phyloP scores from a whole-genome alignment of 2,797 vertebrate species.

The Periparus ater region DNA sequence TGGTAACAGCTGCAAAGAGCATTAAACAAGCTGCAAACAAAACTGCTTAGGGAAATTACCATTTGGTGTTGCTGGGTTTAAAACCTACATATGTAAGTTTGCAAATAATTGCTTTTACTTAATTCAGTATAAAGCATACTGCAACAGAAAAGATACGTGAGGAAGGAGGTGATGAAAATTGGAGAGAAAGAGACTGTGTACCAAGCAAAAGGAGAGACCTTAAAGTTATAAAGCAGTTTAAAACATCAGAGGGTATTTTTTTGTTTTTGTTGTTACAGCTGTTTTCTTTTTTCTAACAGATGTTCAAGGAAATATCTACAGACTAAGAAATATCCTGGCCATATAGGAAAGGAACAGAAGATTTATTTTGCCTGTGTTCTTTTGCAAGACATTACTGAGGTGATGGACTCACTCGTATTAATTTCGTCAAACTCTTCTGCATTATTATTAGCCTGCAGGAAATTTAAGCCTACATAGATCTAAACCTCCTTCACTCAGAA shows the following conservation, averaged over 20 bases:
- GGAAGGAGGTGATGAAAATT: not conserved
- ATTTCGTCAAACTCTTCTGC: conserved; percentile 46
- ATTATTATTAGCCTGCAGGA: conserved; percentile 43
- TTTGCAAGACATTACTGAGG: conserved; percentile 47
- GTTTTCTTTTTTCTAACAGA: not conserved
- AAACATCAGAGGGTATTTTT: not conserved
- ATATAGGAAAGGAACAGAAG: conserved; percentile 36
- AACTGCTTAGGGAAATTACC: conserved; percentile 37
- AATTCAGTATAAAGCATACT: not conserved
- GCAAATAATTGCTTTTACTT: conserved; percentile 31
- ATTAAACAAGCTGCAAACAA: conserved; percentile 44
- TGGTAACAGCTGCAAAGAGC: conserved; percentile 32
- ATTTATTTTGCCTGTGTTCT: conserved; percentile 52
- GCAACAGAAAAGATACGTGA: not conserved
- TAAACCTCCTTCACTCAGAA: conserved; percentile 51
- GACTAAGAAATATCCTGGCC: conserved; percentile 1
- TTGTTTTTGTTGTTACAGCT: not conserved
- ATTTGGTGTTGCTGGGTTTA: conserved; percentile 39
- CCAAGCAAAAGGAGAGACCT: not conserved
- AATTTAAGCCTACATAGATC: conserved; percentile 36
- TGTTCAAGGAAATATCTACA: not conserved
- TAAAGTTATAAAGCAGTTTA: not conserved
- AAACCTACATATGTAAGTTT: not conserved
- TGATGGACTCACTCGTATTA: conserved; percentile 38
- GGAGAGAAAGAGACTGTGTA: not conserved